Evolutionary conservation across 1,140 invertebrate species (phyloP).

Genomic region (Holotrichia oblita): DNA sequence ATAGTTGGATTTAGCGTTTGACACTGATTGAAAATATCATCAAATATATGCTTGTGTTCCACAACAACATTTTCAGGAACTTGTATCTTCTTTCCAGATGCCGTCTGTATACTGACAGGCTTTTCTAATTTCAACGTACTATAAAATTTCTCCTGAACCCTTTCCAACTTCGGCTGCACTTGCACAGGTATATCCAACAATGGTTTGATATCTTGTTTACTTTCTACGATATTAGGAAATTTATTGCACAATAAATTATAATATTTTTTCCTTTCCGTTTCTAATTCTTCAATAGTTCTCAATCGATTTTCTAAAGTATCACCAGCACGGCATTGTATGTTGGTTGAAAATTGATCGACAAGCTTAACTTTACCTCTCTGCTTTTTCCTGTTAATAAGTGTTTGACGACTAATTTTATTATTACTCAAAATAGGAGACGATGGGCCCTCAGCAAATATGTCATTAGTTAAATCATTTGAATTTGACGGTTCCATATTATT

Average conservation of each 20-base stretch:
- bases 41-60: constrained; percentile 19
- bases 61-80: background rate
- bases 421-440: constrained; percentile 47
- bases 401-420: constrained; percentile 42
- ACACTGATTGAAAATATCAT: constrained; percentile 1
- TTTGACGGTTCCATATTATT: constrained; percentile 11
- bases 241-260: constrained; percentile 8
- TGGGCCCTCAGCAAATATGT: constrained; percentile 32
- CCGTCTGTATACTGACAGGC: background rate
- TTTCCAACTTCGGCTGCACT: background rate
- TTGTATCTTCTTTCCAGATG: background rate
- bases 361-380: constrained; percentile 39
- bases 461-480: constrained; percentile 21
- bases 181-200: background rate
- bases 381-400: constrained; percentile 35
- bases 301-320: constrained; percentile 37
- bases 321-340: background rate
- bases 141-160: background rate
- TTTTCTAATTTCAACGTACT: background rate
- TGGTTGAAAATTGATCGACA: constrained; percentile 37
- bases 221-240: background rate
- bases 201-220: background rate
- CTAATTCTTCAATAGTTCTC: constrained; percentile 45
- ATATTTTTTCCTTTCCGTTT: constrained; percentile 42
- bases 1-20: background rate